phyloP scores from a whole-genome alignment of 2,113 vertebrate genomes.

The Pantherophis guttatus region DNA sequence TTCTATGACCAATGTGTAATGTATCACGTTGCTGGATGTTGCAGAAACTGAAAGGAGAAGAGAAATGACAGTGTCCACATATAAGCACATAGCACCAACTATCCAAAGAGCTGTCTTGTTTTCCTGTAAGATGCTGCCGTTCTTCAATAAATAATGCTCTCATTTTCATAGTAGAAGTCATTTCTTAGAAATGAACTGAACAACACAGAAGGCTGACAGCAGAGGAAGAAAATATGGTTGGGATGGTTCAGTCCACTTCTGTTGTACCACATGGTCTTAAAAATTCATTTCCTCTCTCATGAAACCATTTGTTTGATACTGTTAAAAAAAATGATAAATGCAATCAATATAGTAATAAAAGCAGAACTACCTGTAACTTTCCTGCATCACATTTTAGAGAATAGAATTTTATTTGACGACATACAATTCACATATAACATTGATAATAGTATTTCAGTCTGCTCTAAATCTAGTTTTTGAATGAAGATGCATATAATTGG shows the following conservation, averaged over 20 bases:
- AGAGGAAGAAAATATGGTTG: background rate
- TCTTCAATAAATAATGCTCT: conserved; percentile 53
- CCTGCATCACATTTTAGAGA: rapidly evolving
- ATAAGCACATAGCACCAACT: conserved; percentile 23
- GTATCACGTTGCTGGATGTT: conserved; percentile 62
- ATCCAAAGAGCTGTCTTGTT: conserved; percentile 39
- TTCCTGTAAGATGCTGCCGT: conserved; percentile 26
- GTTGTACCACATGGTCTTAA: conserved; percentile 91
- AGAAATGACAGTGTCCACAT: background rate
- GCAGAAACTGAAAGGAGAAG: conserved; percentile 6
- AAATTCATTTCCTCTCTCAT: conserved; percentile 96
- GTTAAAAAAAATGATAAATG: conserved; percentile 51
- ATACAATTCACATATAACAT: background rate
- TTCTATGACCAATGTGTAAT: conserved; percentile 67
- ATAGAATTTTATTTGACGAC: background rate
- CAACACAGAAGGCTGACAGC: conserved; percentile 33
- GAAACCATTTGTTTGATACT: conserved; percentile 99
- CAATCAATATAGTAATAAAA: rapidly evolving
- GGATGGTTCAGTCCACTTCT: conserved; percentile 83
- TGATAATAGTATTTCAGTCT: background rate
- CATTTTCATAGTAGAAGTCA: conserved; percentile 48
- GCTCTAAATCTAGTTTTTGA: background rate
- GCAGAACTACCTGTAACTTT: rapidly evolving
- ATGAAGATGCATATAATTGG: background rate
- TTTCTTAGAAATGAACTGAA: conserved; percentile 69